phyloP scores from a whole-genome alignment of 2,797 vertebrate genomes.

The Leontopithecus rosalia region DNA sequence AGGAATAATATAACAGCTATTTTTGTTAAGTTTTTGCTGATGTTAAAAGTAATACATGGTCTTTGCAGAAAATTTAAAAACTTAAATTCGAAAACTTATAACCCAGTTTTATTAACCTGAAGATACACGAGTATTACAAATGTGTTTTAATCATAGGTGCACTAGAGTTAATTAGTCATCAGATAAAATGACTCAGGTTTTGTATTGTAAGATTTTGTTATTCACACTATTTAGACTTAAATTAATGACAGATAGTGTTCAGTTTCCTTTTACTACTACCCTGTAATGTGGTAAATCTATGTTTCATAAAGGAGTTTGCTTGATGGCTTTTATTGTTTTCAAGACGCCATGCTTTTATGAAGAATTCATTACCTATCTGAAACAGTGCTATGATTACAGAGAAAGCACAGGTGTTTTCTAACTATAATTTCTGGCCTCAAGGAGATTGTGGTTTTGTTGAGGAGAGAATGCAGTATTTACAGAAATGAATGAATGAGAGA shows the following conservation, averaged over 20 bases:
- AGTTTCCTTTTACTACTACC: slow-evolving; percentile 52
- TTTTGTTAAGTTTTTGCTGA: slow-evolving; percentile 5
- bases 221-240: slow-evolving; percentile 46
- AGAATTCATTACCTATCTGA: slow-evolving; percentile 52
- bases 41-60: not conserved
- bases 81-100: not conserved
- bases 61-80: not conserved
- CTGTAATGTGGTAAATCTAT: slow-evolving; percentile 65
- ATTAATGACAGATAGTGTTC: slow-evolving; percentile 48
- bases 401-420: slow-evolving; percentile 41
- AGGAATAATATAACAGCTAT: not conserved
- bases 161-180: slow-evolving; percentile 52
- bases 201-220: slow-evolving; percentile 55
- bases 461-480: slow-evolving; percentile 45
- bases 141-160: not conserved
- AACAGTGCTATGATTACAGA: not conserved
- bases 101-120: not conserved
- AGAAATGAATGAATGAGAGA: slow-evolving; percentile 16
- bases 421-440: slow-evolving; percentile 58
- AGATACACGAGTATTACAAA: not conserved
- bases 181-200: slow-evolving; percentile 40
- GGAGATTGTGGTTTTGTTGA: slow-evolving; percentile 54
- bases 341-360: slow-evolving; percentile 31
- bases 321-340: slow-evolving; percentile 55
- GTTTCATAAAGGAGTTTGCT: slow-evolving; percentile 39